phyloP scores from a whole-genome alignment of 2,797 vertebrate species.

The Scolopax bukidnonensis region DNA sequence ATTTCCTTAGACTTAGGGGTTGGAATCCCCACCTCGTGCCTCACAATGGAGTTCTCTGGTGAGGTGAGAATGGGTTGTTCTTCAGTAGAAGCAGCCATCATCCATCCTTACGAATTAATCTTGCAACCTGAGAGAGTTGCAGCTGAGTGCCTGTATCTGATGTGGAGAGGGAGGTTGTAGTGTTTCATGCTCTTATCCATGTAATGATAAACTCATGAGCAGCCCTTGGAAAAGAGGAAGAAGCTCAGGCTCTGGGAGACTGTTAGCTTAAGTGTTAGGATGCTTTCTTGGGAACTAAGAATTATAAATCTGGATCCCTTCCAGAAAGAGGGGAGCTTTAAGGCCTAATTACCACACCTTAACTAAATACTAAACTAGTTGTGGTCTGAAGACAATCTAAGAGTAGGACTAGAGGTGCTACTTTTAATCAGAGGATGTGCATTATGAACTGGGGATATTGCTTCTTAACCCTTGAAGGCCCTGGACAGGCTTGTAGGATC shows the following conservation, averaged over 20 bases:
- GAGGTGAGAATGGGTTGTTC: background rate
- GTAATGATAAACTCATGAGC: background rate
- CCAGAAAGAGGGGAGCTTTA: background rate
- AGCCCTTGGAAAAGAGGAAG: background rate
- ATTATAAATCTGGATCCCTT: background rate
- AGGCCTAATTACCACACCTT: background rate
- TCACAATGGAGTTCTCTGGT: background rate
- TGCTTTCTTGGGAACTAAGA: background rate
- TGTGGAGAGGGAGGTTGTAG: background rate
- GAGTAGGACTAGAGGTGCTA: background rate
- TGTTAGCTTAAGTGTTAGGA: background rate
- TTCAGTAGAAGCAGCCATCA: background rate
- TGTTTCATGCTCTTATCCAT: background rate
- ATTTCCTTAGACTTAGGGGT: background rate
- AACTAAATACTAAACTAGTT: background rate
- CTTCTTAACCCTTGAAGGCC: background rate
- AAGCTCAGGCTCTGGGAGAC: background rate
- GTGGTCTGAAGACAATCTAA: background rate
- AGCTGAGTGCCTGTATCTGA: background rate
- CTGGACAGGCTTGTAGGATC: background rate
- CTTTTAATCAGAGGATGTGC: background rate
- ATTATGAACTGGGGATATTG: background rate
- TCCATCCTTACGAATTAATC: background rate
- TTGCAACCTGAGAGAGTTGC: background rate
- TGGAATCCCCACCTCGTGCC: accelerated